phyloP scores from a whole-genome alignment of 2,888 invertebrate genomes.

The Falcaria lacertinaria region DNA sequence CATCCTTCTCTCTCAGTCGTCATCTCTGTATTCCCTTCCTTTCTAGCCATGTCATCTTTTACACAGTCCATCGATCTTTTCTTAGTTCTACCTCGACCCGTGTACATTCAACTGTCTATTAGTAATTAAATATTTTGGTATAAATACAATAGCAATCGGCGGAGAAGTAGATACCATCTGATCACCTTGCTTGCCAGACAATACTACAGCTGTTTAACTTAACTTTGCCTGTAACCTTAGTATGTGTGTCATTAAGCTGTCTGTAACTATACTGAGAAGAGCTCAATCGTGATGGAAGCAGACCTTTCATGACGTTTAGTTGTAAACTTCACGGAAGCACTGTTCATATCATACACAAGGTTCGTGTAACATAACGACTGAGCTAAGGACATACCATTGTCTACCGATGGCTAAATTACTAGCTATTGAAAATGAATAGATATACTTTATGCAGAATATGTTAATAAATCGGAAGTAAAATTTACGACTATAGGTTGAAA shows the following conservation, averaged over 20 bases:
- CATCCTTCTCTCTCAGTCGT: too few species aligned
- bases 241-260: background rate
- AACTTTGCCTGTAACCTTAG: background rate
- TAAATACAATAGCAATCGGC: too few species aligned
- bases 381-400: background rate
- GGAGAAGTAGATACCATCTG: background rate
- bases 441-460: too few species aligned
- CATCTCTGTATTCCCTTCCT: too few species aligned
- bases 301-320: background rate
- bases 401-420: background rate
- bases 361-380: background rate
- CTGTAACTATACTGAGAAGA: background rate
- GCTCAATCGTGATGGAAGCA: background rate
- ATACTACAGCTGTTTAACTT: background rate
- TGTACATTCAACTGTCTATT: too few species aligned
- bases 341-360: background rate
- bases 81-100: too few species aligned
- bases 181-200: background rate
- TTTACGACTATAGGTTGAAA: too few species aligned
- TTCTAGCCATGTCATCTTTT: too few species aligned
- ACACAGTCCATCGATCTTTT: too few species aligned
- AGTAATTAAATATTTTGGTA: too few species aligned
- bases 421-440: background rate
- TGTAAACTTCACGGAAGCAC: background rate
- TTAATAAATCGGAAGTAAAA: too few species aligned